Percentiles rank a stretch among this genome's conserved stretches.
Evolutionary conservation across 2,797 vertebrate genomes (phyloP).

Genomic region (Myioborus melanocephalus): DNA sequence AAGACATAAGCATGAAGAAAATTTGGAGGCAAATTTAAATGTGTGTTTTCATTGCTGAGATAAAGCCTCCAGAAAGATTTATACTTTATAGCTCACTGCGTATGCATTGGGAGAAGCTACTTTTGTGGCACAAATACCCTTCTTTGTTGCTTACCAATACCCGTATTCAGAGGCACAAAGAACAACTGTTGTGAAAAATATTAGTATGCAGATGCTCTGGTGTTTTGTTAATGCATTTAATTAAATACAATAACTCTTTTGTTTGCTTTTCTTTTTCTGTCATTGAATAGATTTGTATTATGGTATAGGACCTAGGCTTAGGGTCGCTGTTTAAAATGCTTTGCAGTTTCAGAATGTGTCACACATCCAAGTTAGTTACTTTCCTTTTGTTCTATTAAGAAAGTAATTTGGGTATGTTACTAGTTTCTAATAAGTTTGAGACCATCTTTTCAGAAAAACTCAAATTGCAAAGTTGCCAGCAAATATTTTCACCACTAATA

Average conservation of each 20-base stretch:
- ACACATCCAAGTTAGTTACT: not conserved
- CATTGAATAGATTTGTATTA: conserved; percentile 58
- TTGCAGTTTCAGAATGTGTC: not conserved
- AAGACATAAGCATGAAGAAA: not conserved
- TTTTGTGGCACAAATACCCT: conserved; percentile 67
- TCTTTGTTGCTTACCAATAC: conserved; percentile 84
- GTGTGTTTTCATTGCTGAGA: not conserved
- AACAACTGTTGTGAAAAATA: conserved; percentile 82
- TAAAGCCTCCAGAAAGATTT: conserved; percentile 21
- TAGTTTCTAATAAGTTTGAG: not conserved
- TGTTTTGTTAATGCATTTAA: conserved; percentile 86
- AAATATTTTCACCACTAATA: not conserved
- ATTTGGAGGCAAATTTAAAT: not conserved
- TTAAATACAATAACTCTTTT: conserved; percentile 81
- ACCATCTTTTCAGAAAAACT: not conserved
- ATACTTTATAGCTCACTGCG: not conserved
- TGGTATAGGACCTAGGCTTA: conserved; percentile 51
- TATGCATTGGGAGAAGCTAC: conserved; percentile 58
- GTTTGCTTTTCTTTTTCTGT: conserved; percentile 70
- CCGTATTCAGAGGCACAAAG: conserved; percentile 85
- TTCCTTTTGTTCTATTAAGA: not conserved
- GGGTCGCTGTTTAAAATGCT: conserved; percentile 10
- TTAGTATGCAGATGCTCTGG: conserved; percentile 89
- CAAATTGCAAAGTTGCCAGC: not conserved
- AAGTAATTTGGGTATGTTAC: not conserved